A percentile compares a stretch with the other conserved stretches of the same genome.
Evolutionary conservation across 1,140 invertebrate genomes (phyloP).

Genomic region (Cydia strobilella): DNA sequence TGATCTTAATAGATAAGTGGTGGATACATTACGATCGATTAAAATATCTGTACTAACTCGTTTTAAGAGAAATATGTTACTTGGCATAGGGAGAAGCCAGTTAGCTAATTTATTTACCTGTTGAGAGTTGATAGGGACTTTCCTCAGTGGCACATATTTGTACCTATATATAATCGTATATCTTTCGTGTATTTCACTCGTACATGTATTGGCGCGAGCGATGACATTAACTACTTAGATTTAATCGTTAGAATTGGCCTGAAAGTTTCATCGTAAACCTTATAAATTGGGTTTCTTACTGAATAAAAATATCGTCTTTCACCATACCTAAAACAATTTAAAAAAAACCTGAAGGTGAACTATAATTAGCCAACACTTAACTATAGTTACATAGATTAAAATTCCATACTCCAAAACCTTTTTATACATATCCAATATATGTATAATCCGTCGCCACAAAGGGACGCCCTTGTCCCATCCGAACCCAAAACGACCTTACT

Average conservation of each 20-base stretch:
- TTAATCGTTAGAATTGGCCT: no score
- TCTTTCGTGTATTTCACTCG: no score
- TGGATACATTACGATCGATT: background rate
- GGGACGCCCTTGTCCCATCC: slow-evolving; percentile 3
- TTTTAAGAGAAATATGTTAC: slow-evolving; percentile 4
- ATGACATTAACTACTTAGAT: no score
- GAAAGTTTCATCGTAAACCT: no score
- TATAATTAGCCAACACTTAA: background rate
- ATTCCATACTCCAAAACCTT: background rate
- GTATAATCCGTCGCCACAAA: background rate
- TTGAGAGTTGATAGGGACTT: background rate
- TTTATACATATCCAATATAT: background rate
- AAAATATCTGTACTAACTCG: slow-evolving; percentile 13
- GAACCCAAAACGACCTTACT: slow-evolving; percentile 3
- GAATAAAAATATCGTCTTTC: no score
- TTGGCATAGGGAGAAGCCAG: background rate
- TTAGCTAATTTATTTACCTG: background rate
- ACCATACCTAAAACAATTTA: no score
- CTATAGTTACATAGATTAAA: background rate
- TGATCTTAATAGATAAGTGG: slow-evolving; percentile 15
- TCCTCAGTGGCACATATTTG: no score
- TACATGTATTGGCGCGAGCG: no score
- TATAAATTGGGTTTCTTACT: no score
- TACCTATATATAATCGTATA: no score
- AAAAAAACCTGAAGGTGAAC: background rate